Evolutionary conservation across 2,113 vertebrate species (phyloP).

Genomic region (Daubentonia madagascariensis): DNA sequence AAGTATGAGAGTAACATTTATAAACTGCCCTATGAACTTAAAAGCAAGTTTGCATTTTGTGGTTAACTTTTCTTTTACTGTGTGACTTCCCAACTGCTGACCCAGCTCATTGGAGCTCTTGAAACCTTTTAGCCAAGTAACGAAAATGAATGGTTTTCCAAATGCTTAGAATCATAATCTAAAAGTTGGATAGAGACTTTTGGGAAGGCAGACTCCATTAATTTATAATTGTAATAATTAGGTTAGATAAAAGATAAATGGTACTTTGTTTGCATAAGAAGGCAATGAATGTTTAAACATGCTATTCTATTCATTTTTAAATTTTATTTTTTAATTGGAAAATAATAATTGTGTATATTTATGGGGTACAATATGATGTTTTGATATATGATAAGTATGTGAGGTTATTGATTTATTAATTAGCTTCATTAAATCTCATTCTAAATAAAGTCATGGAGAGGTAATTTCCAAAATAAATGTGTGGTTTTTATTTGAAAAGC

Average conservation of each 20-base stretch:
- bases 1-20: constrained; percentile 78
- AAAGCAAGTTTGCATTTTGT: constrained; percentile 80
- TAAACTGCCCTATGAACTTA: constrained; percentile 79
- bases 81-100: constrained; percentile 74
- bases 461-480: background rate
- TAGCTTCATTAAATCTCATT: background rate
- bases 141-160: constrained; percentile 75
- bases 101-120: constrained; percentile 68
- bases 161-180: constrained; percentile 64
- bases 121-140: constrained; percentile 71
- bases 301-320: background rate
- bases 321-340: background rate
- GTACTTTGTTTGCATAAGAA: background rate
- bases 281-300: background rate
- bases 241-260: constrained; percentile 31
- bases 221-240: constrained; percentile 68
- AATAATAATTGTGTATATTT: background rate
- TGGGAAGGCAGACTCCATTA: constrained; percentile 49
- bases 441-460: background rate
- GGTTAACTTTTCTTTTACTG: constrained; percentile 78
- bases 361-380: background rate
- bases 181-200: constrained; percentile 48
- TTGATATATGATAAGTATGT: background rate
- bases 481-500: constrained; percentile 10
- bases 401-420: background rate